phyloP scores from a whole-genome alignment of 2,113 vertebrate genomes.

The Gnathonemus longibarbis region DNA sequence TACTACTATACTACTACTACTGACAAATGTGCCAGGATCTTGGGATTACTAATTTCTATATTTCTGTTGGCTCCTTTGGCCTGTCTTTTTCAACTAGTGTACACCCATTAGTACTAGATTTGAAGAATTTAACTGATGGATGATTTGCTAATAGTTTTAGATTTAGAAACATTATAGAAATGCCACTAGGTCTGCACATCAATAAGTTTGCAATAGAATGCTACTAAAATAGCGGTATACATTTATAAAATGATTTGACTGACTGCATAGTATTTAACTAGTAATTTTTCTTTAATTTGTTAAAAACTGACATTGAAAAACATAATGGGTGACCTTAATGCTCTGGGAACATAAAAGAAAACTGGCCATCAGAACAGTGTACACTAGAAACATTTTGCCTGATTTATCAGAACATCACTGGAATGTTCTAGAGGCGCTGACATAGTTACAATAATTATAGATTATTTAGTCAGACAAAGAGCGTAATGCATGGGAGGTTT shows the following conservation, averaged over 20 bases:
- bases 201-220: neutral
- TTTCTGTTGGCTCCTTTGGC: neutral
- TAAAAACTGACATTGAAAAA: neutral
- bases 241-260: neutral
- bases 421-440: neutral
- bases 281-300: neutral
- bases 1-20: too few relatives aligned
- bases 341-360: neutral
- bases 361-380: neutral
- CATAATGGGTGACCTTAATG: neutral
- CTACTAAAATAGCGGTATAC: neutral
- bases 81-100: neutral
- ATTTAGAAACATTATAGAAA: neutral
- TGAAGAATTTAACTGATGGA: neutral
- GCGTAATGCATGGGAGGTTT: neutral
- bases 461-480: neutral
- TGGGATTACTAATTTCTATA: conserved; percentile 7
- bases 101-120: neutral
- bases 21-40: conserved; percentile 24
- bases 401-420: neutral
- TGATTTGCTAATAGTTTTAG: neutral
- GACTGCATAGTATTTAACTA: neutral
- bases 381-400: neutral
- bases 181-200: neutral
- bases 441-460: neutral